Percentiles rank a stretch among this genome's conserved stretches.
These are phyloP conservation scores for Corythaixoides concolor DNA, from an alignment of 2,113 vertebrate genomes.

Conservation along the genomic window DNA sequence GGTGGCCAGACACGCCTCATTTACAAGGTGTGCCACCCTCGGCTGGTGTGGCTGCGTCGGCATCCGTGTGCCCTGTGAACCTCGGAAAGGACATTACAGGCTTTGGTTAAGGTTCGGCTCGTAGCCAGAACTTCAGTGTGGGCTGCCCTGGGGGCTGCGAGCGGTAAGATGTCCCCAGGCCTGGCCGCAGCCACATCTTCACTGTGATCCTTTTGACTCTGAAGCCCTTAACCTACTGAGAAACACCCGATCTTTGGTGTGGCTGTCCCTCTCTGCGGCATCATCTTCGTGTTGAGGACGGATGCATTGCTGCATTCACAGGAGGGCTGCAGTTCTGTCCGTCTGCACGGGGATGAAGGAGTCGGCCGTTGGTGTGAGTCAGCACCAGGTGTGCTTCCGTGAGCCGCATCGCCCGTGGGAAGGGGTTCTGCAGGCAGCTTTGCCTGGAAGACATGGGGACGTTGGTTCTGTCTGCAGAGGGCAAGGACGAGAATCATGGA, in stretches of 20 bases:
- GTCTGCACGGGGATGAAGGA: neutral
- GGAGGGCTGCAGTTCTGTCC: neutral
- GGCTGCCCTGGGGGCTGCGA: too few relatives aligned
- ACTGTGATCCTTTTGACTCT: neutral
- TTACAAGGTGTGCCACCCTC: neutral
- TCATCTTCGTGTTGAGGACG: neutral
- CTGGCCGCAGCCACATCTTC: neutral
- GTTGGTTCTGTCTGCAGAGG: neutral
- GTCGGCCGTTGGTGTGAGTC: neutral
- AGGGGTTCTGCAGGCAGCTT: neutral
- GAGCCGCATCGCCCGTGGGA: accelerated
- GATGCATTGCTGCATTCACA: neutral
- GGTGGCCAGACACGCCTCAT: neutral
- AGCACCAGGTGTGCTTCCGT: neutral
- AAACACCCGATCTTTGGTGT: neutral
- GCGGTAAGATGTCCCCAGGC: neutral
- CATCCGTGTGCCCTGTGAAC: neutral
- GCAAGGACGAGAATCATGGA: neutral
- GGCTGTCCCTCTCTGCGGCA: neutral
- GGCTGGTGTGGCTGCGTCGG: neutral
- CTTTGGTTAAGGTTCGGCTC: neutral
- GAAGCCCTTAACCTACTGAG: neutral
- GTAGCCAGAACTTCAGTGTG: neutral
- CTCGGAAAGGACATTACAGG: neutral
- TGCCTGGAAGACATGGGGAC: neutral